Evolutionary conservation across 2,888 invertebrate genomes (phyloP).

Genomic region (Neelides folsomi): DNA sequence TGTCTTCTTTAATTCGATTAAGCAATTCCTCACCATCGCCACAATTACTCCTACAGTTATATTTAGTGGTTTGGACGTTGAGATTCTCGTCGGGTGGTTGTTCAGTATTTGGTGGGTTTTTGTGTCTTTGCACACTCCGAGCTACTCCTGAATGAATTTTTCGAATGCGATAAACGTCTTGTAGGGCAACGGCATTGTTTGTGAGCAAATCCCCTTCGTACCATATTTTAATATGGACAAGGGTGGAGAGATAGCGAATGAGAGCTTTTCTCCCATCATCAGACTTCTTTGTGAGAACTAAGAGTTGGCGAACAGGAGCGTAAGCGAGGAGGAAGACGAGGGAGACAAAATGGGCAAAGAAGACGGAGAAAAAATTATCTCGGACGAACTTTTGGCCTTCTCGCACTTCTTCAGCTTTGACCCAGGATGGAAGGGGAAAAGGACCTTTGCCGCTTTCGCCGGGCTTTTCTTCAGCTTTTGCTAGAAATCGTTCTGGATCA

Average conservation of each 20-base stretch:
- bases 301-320: constrained; percentile 56
- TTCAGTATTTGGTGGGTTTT: neutral
- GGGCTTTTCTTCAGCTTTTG: neutral
- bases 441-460: neutral
- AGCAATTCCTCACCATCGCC: too few relatives aligned
- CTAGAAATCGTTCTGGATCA: neutral
- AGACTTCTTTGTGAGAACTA: constrained; percentile 59
- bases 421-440: constrained; percentile 14
- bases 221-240: constrained; percentile 65
- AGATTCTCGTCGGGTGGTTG: neutral
- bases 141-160: constrained; percentile 19
- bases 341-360: constrained; percentile 60
- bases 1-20: too few relatives aligned
- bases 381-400: constrained; percentile 56
- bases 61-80: neutral
- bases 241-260: constrained; percentile 62
- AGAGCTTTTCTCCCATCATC: constrained; percentile 53
- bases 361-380: constrained; percentile 55
- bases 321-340: constrained; percentile 60
- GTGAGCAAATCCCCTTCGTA: constrained; percentile 54
- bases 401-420: constrained; percentile 13
- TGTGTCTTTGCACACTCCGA: neutral
- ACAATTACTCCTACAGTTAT: too few relatives aligned
- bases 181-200: constrained; percentile 7
- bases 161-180: constrained; percentile 20